Conservation (phyloP, 2,797 vertebrate species). For the Macrochelys suwanniensis region DNA sequence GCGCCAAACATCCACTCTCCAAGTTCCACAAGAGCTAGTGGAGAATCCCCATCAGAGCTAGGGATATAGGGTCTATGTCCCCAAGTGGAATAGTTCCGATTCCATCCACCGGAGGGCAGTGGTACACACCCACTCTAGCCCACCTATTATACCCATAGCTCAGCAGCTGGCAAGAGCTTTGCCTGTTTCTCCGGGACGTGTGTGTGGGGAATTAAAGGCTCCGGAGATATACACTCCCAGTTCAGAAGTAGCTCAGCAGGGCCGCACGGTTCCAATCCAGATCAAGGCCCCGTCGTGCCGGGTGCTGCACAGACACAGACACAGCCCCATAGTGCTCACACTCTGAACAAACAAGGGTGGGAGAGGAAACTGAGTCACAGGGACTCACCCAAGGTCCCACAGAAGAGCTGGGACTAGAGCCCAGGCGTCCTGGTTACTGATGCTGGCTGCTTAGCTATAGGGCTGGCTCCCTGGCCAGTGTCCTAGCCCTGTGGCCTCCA, state of each 20-base stretch:
- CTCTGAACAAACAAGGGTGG: too few species aligned
- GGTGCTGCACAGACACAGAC: neutral
- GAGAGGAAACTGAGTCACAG: neutral
- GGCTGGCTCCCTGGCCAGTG: too few species aligned
- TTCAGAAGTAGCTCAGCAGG: too few species aligned
- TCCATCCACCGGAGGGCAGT: neutral
- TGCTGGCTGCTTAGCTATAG: neutral
- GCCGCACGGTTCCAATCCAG: too few species aligned
- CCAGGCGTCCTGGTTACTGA: neutral
- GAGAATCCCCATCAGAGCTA: neutral
- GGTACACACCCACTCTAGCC: too few species aligned
- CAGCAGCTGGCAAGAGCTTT: neutral
- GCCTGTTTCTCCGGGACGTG: neutral
- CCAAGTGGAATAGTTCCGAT: neutral
- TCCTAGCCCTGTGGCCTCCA: too few species aligned
- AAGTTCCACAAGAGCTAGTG: neutral
- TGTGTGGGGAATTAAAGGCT: neutral
- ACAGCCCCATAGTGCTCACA: neutral
- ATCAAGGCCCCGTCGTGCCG: too few species aligned
- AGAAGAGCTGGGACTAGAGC: neutral
- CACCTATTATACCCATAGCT: neutral
- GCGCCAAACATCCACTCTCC: neutral
- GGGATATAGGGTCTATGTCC: neutral
- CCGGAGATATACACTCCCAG: too few species aligned
- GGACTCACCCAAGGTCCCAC: too few species aligned